phyloP scores from a whole-genome alignment of 2,113 vertebrate genomes.

The Nothocercus nigrocapillus region DNA sequence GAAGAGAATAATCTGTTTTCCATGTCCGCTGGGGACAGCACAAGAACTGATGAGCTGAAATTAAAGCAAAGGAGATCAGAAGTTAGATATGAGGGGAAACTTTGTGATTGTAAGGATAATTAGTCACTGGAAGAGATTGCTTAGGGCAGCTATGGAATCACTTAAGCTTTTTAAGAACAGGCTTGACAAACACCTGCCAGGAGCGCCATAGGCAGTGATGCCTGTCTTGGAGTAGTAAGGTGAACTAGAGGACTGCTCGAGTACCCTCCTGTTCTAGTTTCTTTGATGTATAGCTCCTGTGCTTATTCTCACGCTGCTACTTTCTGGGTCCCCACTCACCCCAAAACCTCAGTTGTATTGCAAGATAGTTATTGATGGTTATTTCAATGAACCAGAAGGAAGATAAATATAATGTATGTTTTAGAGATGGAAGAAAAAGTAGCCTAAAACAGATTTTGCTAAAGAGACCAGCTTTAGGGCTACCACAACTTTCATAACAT shows the following conservation, averaged over 20 bases:
- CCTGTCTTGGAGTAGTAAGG: not conserved
- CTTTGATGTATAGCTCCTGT: not conserved
- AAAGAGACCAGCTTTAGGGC: not conserved
- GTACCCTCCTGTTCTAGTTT: not conserved
- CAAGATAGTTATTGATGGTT: not conserved
- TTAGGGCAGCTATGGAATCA: not conserved
- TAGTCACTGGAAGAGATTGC: not conserved
- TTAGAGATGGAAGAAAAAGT: not conserved
- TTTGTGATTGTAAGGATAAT: not conserved
- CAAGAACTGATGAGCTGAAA: not conserved
- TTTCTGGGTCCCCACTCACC: not conserved
- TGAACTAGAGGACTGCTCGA: not conserved
- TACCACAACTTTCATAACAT: constrained; percentile 38
- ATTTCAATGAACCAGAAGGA: not conserved
- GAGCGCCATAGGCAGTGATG: not conserved
- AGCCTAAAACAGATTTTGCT: not conserved
- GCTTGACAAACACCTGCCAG: not conserved
- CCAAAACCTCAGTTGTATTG: not conserved
- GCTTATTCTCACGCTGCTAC: not conserved
- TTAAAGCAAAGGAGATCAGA: not conserved
- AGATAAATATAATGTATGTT: not conserved
- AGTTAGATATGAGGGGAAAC: not conserved
- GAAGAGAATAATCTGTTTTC: not conserved
- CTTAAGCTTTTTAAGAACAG: not conserved
- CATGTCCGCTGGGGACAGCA: not conserved